These are phyloP conservation scores for Autographa gamma DNA, from an alignment of 2,888 invertebrate species.

Conservation along the genomic window DNA sequence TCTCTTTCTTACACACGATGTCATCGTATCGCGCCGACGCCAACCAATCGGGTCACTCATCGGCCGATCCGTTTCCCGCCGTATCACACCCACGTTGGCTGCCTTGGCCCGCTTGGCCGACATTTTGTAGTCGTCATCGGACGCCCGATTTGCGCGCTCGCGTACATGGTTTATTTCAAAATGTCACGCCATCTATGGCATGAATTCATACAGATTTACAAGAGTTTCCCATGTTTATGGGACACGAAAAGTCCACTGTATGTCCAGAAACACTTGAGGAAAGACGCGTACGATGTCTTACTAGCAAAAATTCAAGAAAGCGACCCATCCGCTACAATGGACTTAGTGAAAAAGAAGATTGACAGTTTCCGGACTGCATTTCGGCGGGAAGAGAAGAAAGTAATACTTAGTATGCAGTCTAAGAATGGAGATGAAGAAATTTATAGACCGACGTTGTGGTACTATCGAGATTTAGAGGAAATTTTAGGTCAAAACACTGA, in stretches of 20 bases:
- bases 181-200: slow-evolving; percentile 48
- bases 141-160: slow-evolving; percentile 31
- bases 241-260: slow-evolving; percentile 36
- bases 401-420: slow-evolving; percentile 33
- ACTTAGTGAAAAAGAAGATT: slow-evolving; percentile 37
- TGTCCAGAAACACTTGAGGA: slow-evolving; percentile 19
- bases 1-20: slow-evolving; percentile 28
- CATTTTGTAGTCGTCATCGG: slow-evolving; percentile 38
- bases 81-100: slow-evolving; percentile 24
- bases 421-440: slow-evolving; percentile 32
- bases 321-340: slow-evolving; percentile 27
- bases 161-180: background rate
- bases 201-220: slow-evolving; percentile 41
- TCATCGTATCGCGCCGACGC: slow-evolving; percentile 18
- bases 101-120: slow-evolving; percentile 15
- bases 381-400: slow-evolving; percentile 42
- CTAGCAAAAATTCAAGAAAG: slow-evolving; percentile 34
- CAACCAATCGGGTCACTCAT: slow-evolving; percentile 11
- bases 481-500: slow-evolving; percentile 37
- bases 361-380: slow-evolving; percentile 46
- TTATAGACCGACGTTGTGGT: slow-evolving; percentile 38
- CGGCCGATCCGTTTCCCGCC: slow-evolving; percentile 18
- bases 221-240: slow-evolving; percentile 44
- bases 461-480: slow-evolving; percentile 40
- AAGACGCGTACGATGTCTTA: slow-evolving; percentile 34